These are phyloP conservation scores for Mellivora capensis DNA, from an alignment of 2,113 vertebrate genomes.

Conservation along the genomic window DNA sequence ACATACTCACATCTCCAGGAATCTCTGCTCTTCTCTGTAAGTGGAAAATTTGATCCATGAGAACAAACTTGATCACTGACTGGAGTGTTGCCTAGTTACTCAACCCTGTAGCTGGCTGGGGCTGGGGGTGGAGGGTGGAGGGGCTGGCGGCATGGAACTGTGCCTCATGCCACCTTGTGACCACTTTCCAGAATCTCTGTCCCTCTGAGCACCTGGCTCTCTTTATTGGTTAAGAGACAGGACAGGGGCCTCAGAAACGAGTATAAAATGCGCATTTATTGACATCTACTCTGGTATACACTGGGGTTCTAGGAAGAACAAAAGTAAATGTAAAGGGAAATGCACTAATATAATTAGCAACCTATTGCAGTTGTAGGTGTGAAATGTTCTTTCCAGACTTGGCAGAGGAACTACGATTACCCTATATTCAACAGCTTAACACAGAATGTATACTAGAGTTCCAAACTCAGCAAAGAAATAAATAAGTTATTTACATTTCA, in stretches of 20 bases:
- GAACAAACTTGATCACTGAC: background rate
- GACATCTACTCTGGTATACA: background rate
- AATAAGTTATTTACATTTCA: slow-evolving; percentile 96
- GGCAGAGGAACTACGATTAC: slow-evolving; percentile 27
- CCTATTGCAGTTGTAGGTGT: background rate
- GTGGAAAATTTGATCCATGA: slow-evolving; percentile 67
- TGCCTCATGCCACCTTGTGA: background rate
- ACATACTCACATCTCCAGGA: slow-evolving; percentile 51
- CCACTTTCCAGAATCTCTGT: background rate
- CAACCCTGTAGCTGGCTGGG: background rate
- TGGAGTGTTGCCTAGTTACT: background rate
- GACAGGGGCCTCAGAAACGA: background rate
- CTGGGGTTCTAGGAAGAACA: background rate
- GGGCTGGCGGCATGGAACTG: too few relatives aligned
- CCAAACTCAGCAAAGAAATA: slow-evolving; percentile 84
- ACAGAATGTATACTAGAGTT: slow-evolving; percentile 36
- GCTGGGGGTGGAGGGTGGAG: background rate
- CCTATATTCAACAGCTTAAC: slow-evolving; percentile 47
- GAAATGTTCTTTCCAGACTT: background rate
- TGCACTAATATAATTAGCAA: background rate
- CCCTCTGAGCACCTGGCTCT: background rate
- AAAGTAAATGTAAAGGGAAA: slow-evolving; percentile 22
- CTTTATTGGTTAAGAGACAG: slow-evolving; percentile 44
- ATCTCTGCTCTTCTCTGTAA: slow-evolving; percentile 59
- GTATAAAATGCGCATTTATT: slow-evolving; percentile 68